phyloP scores from a whole-genome alignment of 2,888 invertebrate species.

The Ametastegia equiseti region DNA sequence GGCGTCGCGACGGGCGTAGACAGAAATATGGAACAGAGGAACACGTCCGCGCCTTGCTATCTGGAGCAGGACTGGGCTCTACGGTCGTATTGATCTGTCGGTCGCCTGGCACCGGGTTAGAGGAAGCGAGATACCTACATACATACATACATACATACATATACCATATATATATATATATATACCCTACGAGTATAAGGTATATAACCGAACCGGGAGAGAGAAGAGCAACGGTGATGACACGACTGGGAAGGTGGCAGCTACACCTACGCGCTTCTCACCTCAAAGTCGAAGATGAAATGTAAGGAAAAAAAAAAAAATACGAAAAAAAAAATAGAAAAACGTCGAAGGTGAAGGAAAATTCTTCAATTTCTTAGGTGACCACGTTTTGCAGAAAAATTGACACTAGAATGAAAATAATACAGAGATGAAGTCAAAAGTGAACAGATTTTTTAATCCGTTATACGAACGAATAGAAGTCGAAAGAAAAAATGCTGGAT shows the following conservation, averaged over 20 bases:
- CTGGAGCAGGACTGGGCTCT: conserved; percentile 61
- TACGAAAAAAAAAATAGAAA: too few relatives aligned
- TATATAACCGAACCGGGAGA: not conserved
- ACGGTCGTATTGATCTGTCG: conserved; percentile 72
- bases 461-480: not conserved
- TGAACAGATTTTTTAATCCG: too few relatives aligned
- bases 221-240: conserved; percentile 15
- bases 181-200: too few relatives aligned
- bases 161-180: too few relatives aligned
- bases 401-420: too few relatives aligned
- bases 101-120: conserved; percentile 60
- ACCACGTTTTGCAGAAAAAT: too few relatives aligned
- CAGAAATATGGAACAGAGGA: conserved; percentile 37
- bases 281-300: conserved; percentile 34
- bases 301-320: too few relatives aligned
- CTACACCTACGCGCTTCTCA: conserved; percentile 66
- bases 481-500: not conserved
- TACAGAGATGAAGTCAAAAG: not conserved
- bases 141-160: not conserved
- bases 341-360: conserved; percentile 8
- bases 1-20: not conserved
- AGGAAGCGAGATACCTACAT: conserved; percentile 55
- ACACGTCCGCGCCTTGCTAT: conserved; percentile 47
- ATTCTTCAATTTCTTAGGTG: not conserved
- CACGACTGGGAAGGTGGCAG: conserved; percentile 41